Evolutionary conservation across 2,888 invertebrate species (phyloP).

Genomic region (Drosophila leonis): DNA sequence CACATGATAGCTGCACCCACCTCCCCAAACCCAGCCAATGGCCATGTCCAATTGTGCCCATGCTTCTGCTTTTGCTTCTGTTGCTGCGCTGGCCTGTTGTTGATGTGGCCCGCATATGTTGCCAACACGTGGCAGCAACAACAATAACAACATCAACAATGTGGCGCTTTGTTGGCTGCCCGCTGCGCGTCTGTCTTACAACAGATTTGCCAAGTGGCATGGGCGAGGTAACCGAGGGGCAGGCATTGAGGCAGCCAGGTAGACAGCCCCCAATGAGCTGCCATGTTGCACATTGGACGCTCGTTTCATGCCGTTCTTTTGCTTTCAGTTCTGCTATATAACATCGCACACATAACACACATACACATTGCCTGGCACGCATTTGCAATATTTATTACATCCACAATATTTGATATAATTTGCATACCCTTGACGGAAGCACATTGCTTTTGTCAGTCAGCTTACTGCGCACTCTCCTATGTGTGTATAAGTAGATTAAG

Average conservation of each 20-base stretch:
- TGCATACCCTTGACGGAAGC: slow-evolving; percentile 30
- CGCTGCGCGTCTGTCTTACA: slow-evolving; percentile 47
- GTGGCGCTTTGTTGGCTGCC: slow-evolving; percentile 40
- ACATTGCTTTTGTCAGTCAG: neutral
- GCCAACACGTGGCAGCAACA: slow-evolving; percentile 70
- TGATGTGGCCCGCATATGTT: slow-evolving; percentile 59
- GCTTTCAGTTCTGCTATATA: slow-evolving; percentile 39
- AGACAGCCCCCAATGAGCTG: slow-evolving; percentile 36
- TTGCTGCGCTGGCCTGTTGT: slow-evolving; percentile 39
- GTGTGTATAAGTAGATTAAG: neutral
- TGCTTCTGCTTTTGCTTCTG: slow-evolving; percentile 38
- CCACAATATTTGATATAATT: slow-evolving; percentile 44
- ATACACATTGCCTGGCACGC: slow-evolving; percentile 15
- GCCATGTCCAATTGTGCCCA: slow-evolving; percentile 40
- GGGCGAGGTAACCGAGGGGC: neutral
- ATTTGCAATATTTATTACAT: slow-evolving; percentile 61
- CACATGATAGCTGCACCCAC: neutral
- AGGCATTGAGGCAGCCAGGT: neutral
- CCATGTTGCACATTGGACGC: slow-evolving; percentile 48
- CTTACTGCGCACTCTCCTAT: neutral
- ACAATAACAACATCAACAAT: slow-evolving; percentile 30
- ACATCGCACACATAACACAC: slow-evolving; percentile 1
- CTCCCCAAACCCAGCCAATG: neutral
- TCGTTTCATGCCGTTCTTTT: slow-evolving; percentile 27
- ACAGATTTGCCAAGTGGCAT: slow-evolving; percentile 37